Conservation (phyloP, 2,113 vertebrate genomes). For the Thamnophis sirtalis region DNA sequence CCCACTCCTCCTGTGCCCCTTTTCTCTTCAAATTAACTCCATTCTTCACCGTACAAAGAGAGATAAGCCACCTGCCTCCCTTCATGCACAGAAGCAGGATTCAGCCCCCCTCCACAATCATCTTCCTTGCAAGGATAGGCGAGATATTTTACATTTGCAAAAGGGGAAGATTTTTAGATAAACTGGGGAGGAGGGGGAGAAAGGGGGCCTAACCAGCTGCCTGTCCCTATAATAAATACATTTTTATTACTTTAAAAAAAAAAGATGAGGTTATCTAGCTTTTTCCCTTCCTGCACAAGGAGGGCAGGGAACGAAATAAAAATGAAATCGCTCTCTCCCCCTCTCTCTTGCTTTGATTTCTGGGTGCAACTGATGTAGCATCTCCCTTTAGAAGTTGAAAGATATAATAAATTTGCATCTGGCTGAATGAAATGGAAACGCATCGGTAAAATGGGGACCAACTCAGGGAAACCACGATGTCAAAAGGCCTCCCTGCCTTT, state of each 20-base stretch:
- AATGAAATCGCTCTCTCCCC: neutral
- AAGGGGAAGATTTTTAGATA: neutral
- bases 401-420: too few species aligned
- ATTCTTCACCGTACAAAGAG: neutral
- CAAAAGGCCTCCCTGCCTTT: too few species aligned
- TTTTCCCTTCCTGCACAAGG: neutral
- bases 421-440: too few species aligned
- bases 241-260: neutral
- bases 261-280: neutral
- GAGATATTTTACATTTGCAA: slow-evolving; percentile 1
- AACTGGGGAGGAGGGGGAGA: accelerated
- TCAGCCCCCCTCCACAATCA: neutral
- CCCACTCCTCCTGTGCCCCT: neutral
- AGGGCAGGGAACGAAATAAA: neutral
- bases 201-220: neutral
- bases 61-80: slow-evolving; percentile 8
- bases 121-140: too few species aligned
- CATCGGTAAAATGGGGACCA: neutral
- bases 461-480: too few species aligned
- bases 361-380: neutral
- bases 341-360: too few species aligned
- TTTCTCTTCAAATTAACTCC: slow-evolving; percentile 13
- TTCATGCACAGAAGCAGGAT: neutral
- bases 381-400: neutral
- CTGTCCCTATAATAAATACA: neutral